These are phyloP conservation scores for Tachina grossa DNA, from an alignment of 2,888 invertebrate genomes.

Conservation along the genomic window DNA sequence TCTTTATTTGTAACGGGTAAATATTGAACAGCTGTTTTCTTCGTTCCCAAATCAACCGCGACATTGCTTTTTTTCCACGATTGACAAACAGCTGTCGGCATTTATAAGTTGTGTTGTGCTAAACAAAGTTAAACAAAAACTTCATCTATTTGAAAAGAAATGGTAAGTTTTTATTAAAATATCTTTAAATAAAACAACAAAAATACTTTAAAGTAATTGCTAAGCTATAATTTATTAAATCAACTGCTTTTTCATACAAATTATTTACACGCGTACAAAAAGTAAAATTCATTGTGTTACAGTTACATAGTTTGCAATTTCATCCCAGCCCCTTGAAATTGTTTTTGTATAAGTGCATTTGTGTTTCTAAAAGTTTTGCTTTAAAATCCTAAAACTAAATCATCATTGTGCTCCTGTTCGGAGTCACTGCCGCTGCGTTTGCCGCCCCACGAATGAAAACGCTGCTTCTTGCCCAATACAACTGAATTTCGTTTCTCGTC, in stretches of 20 bases:
- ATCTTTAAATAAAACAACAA: slow-evolving; percentile 1
- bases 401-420: slow-evolving; percentile 65
- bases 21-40: too few relatives aligned
- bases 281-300: neutral
- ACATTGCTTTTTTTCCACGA: neutral
- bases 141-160: neutral
- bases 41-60: too few relatives aligned
- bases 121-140: neutral
- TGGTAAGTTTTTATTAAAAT: slow-evolving; percentile 31
- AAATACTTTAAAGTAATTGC: slow-evolving; percentile 50
- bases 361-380: neutral
- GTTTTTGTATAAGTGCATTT: too few relatives aligned
- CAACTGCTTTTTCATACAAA: slow-evolving; percentile 4
- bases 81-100: slow-evolving; percentile 28
- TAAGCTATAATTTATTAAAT: slow-evolving; percentile 40
- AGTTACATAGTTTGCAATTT: slow-evolving; percentile 12
- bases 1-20: neutral
- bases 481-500: slow-evolving; percentile 80
- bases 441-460: slow-evolving; percentile 83
- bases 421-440: slow-evolving; percentile 75
- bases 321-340: slow-evolving; percentile 42
- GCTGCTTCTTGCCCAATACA: slow-evolving; percentile 81
- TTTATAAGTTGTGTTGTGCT: neutral
- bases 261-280: slow-evolving; percentile 8
- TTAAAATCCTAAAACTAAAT: slow-evolving; percentile 56